Percentiles rank a stretch among this genome's conserved stretches.
Evolutionary conservation across 2,888 invertebrate species (phyloP).

Genomic region (Rhabditoides inermis): DNA sequence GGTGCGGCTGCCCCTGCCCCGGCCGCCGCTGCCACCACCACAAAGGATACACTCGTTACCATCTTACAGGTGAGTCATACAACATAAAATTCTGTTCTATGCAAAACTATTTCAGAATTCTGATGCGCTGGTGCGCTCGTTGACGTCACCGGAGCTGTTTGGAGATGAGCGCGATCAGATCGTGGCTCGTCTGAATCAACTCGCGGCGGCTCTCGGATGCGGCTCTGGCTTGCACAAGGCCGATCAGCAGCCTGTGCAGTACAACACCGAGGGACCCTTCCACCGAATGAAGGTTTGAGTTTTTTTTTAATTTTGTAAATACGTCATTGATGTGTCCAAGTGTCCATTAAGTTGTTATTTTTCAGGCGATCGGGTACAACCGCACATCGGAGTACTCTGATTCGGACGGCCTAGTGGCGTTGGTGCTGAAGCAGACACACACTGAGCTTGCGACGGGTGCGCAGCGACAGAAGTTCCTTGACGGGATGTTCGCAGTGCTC

Average conservation of each 20-base stretch:
- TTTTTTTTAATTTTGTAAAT: constrained; percentile 1
- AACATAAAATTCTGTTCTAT: neutral
- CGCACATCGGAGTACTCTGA: constrained; percentile 76
- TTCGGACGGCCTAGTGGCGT: constrained; percentile 78
- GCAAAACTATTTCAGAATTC: constrained; percentile 25
- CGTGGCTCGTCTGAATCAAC: constrained; percentile 84
- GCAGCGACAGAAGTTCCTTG: constrained; percentile 62
- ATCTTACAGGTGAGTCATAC: constrained; percentile 8
- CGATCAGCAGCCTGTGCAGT: constrained; percentile 69
- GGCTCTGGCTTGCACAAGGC: constrained; percentile 53
- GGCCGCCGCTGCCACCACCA: neutral
- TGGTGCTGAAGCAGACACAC: constrained; percentile 71
- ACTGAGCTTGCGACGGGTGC: constrained; percentile 5
- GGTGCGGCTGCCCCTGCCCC: constrained; percentile 4
- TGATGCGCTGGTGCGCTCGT: constrained; percentile 33
- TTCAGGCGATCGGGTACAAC: constrained; percentile 76
- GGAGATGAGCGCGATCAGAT: constrained; percentile 90
- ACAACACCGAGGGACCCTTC: constrained; percentile 65
- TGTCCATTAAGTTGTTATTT: constrained; percentile 12
- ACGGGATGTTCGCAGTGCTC: constrained; percentile 42
- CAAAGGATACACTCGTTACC: constrained; percentile 5
- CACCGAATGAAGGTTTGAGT: constrained; percentile 73
- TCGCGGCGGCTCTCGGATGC: constrained; percentile 76
- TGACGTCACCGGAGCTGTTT: constrained; percentile 62
- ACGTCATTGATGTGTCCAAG: constrained; percentile 3